Conservation (phyloP, 2,888 invertebrate species). For the Diadegma fenestrale region DNA sequence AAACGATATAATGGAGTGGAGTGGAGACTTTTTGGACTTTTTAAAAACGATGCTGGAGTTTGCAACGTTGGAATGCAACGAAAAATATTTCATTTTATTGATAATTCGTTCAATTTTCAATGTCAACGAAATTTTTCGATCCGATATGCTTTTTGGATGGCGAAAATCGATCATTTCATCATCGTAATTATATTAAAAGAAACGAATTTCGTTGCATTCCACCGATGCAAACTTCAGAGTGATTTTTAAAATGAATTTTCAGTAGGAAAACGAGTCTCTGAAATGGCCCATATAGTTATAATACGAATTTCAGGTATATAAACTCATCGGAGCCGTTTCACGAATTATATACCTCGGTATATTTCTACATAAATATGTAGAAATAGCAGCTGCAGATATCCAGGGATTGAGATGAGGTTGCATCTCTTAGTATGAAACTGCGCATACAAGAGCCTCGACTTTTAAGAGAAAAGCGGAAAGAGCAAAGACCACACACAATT, state of each 20-base stretch:
- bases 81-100: too few relatives aligned
- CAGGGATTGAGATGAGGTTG: conserved; percentile 43
- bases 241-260: too few relatives aligned
- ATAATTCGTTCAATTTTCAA: too few relatives aligned
- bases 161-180: too few relatives aligned
- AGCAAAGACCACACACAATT: conserved; percentile 39
- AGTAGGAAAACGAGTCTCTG: too few relatives aligned
- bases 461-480: conserved; percentile 10
- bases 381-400: conserved; percentile 47
- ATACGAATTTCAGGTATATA: conserved; percentile 7
- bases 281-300: conserved; percentile 14
- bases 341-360: not conserved
- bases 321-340: conserved; percentile 20
- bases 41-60: too few relatives aligned
- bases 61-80: too few relatives aligned
- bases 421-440: conserved; percentile 39
- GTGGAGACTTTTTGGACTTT: not conserved
- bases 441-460: conserved; percentile 18
- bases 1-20: not conserved
- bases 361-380: conserved; percentile 16
- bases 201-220: too few relatives aligned
- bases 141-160: too few relatives aligned
- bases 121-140: too few relatives aligned
- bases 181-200: too few relatives aligned
- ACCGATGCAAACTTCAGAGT: too few relatives aligned